These are phyloP conservation scores for Dinoponera quadriceps DNA, from an alignment of 1,140 invertebrate species.

Conservation along the genomic window DNA sequence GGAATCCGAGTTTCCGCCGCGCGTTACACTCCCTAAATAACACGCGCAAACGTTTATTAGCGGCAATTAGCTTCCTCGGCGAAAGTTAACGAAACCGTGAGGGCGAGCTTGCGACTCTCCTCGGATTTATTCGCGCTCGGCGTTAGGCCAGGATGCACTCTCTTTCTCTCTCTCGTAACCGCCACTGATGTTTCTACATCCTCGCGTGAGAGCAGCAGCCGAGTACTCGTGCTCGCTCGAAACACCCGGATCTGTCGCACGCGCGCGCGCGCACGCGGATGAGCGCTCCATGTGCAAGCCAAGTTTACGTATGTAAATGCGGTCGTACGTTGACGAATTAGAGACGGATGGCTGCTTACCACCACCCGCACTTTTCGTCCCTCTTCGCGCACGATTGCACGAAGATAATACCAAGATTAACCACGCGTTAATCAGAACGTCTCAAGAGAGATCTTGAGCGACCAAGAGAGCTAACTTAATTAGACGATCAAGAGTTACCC, in stretches of 20 bases:
- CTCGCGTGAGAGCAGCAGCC: not conserved
- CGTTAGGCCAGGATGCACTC: constrained; percentile 43
- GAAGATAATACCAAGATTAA: constrained; percentile 30
- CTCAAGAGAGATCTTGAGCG: constrained; percentile 14
- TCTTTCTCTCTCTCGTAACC: constrained; percentile 38
- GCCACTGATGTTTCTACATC: constrained; percentile 26
- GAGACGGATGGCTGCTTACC: constrained; percentile 15
- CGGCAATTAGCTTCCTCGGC: constrained; percentile 41
- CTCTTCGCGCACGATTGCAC: constrained; percentile 15
- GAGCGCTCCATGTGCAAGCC: not conserved
- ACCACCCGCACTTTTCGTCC: not conserved
- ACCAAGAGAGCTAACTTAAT: constrained; percentile 6
- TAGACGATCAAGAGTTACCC: constrained; percentile 25
- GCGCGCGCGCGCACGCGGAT: no score
- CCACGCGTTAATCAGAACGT: constrained; percentile 31
- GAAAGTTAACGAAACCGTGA: constrained; percentile 7
- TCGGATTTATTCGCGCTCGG: constrained; percentile 51
- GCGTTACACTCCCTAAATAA: constrained; percentile 28
- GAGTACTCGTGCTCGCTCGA: constrained; percentile 24
- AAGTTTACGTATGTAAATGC: constrained; percentile 57
- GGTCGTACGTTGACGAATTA: constrained; percentile 36
- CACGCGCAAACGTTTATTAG: constrained; percentile 45
- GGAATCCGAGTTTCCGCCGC: constrained; percentile 3
- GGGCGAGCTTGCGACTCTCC: constrained; percentile 14
- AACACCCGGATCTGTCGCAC: not conserved